Evolutionary conservation across 2,797 vertebrate species (phyloP).

Genomic region (Peromyscus attwateri): DNA sequence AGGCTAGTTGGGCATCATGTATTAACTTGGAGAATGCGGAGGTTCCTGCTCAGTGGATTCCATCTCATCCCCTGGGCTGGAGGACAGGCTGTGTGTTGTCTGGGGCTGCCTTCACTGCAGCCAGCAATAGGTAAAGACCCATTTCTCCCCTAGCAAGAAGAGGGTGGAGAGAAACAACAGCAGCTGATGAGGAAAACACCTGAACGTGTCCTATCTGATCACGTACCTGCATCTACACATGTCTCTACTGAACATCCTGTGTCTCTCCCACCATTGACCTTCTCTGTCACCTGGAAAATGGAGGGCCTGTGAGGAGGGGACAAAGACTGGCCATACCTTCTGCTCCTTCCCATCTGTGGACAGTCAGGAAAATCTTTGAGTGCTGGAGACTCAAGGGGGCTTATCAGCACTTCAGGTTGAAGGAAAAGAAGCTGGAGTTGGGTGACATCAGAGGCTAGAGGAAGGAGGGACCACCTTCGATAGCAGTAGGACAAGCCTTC

Average conservation of each 20-base stretch:
- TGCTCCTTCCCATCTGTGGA: background rate
- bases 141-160: background rate
- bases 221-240: fast-evolving
- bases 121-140: background rate
- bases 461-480: background rate
- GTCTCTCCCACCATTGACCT: background rate
- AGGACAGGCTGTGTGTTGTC: background rate
- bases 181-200: background rate
- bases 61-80: background rate
- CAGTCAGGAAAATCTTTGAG: background rate
- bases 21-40: background rate
- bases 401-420: background rate
- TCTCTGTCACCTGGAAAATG: background rate
- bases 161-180: background rate
- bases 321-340: background rate
- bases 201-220: background rate
- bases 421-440: background rate
- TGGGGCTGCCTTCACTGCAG: background rate
- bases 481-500: background rate
- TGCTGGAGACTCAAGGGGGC: background rate
- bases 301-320: background rate
- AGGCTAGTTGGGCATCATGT: background rate
- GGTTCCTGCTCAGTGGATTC: background rate
- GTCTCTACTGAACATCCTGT: fast-evolving
- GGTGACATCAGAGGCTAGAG: background rate